Percentiles rank a stretch among this genome's conserved stretches.
These are phyloP conservation scores for Megaceryle maxima DNA, from an alignment of 2,113 vertebrate genomes.

Conservation along the genomic window DNA sequence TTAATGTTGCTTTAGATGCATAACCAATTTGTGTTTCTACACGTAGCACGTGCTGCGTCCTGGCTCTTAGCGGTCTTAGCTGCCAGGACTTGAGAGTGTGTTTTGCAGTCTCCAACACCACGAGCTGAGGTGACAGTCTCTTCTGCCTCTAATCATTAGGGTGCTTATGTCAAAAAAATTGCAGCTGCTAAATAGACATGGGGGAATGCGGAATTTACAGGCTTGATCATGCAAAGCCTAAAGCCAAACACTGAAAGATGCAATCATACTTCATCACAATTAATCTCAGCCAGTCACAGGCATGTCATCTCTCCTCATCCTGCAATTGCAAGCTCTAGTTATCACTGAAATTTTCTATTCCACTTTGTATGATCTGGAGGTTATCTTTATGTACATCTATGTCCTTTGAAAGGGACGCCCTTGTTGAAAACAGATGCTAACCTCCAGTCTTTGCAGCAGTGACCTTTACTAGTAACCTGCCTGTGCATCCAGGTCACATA, in stretches of 20 bases:
- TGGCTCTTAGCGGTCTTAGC: neutral
- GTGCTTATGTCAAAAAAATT: neutral
- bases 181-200: neutral
- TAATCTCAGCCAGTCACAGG: neutral
- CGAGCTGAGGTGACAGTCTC: fast-evolving
- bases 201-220: neutral
- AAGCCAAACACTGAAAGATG: neutral
- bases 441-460: neutral
- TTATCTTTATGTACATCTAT: neutral
- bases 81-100: neutral
- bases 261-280: neutral
- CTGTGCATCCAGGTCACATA: neutral
- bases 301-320: neutral
- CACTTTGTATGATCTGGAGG: neutral
- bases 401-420: neutral
- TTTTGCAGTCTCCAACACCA: neutral
- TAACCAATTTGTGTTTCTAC: neutral
- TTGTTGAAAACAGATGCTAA: neutral
- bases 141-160: fast-evolving
- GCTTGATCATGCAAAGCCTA: neutral
- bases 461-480: neutral
- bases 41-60: fast-evolving
- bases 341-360: neutral
- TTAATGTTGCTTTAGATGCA: neutral
- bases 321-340: neutral